These are phyloP conservation scores for Triplophysa bombifrons DNA, from an alignment of 2,797 vertebrate genomes.

Conservation along the genomic window DNA sequence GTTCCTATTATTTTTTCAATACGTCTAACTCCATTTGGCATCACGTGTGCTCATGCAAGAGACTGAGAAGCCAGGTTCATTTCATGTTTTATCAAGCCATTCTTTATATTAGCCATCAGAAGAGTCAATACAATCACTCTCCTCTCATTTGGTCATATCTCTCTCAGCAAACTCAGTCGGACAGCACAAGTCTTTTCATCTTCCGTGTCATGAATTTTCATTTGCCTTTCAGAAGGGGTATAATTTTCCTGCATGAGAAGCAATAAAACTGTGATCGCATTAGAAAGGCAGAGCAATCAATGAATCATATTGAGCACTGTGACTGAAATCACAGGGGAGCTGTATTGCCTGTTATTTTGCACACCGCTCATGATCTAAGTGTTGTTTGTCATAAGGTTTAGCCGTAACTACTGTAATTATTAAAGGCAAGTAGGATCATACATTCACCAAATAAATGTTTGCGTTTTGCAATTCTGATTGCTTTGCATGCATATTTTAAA, in stretches of 20 bases:
- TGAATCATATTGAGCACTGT: constrained; percentile 65
- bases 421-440: not conserved
- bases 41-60: not conserved
- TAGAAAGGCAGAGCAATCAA: constrained; percentile 67
- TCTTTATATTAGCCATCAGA: constrained; percentile 39
- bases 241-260: constrained; percentile 64
- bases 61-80: not conserved
- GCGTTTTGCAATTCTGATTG: constrained; percentile 35
- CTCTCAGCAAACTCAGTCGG: constrained; percentile 45
- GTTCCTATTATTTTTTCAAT: not conserved
- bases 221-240: constrained; percentile 55
- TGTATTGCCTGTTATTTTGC: constrained; percentile 27
- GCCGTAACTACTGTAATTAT: constrained; percentile 68
- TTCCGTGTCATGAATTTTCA: constrained; percentile 66
- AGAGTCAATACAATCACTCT: constrained; percentile 40
- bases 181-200: constrained; percentile 57
- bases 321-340: constrained; percentile 47
- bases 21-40: constrained; percentile 10
- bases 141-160: constrained; percentile 45
- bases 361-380: constrained; percentile 37
- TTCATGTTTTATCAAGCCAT: constrained; percentile 45
- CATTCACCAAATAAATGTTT: not conserved
- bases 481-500: not conserved
- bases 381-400: constrained; percentile 59
- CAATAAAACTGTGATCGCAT: constrained; percentile 74